phyloP scores from a whole-genome alignment of 2,888 invertebrate species.

The Tipula helvola region DNA sequence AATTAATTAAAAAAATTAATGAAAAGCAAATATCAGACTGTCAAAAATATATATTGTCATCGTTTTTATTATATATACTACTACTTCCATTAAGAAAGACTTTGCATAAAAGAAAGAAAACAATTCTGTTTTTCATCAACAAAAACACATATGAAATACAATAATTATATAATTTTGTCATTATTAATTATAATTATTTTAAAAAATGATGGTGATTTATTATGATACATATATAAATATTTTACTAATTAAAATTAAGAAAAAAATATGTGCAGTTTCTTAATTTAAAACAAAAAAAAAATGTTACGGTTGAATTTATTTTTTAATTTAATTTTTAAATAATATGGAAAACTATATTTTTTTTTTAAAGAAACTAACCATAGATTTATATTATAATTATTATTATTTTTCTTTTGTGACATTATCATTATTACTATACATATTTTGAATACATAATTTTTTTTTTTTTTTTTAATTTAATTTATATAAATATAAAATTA shows the following conservation, averaged over 20 bases:
- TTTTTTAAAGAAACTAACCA: neutral
- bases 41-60: neutral
- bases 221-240: neutral
- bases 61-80: neutral
- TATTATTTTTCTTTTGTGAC: neutral
- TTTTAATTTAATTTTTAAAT: neutral
- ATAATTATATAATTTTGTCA: neutral
- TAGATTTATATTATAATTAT: neutral
- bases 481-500: neutral
- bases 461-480: neutral
- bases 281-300: neutral
- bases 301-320: neutral
- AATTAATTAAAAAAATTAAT: neutral
- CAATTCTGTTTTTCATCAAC: neutral
- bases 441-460: neutral
- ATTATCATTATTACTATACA: neutral
- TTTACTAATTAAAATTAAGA: neutral
- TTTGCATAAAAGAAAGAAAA: conserved; percentile 4
- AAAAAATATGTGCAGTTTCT: neutral
- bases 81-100: conserved; percentile 10
- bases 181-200: neutral
- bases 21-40: neutral
- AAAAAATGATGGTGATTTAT: neutral
- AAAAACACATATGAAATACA: neutral
- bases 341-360: neutral